These are phyloP conservation scores for Desmophyllum pertusum DNA, from an alignment of 92 coral and sea anemone species.

Conservation along the genomic window DNA sequence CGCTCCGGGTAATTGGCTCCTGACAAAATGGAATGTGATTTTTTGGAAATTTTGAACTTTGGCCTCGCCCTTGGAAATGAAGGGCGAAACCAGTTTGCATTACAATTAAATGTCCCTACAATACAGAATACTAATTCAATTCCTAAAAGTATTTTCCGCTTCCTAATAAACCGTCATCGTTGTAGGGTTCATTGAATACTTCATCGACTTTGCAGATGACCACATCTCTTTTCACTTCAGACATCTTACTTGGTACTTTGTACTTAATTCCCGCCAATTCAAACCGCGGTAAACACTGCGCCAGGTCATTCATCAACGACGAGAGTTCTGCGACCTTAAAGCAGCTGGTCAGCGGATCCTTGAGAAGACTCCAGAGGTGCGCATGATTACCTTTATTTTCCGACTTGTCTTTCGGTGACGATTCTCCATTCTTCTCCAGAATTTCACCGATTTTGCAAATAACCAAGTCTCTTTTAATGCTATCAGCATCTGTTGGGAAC, in stretches of 20 bases:
- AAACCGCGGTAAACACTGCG: constrained; percentile 75
- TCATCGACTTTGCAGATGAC: constrained; percentile 87
- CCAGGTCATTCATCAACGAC: constrained; percentile 61
- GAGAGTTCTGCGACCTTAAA: constrained; percentile 64
- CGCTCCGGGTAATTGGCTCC: no score
- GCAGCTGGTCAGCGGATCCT: constrained; percentile 71
- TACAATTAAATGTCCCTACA: neutral
- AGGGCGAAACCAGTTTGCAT: no score
- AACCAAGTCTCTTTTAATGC: constrained; percentile 68
- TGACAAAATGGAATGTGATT: no score
- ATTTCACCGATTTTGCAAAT: constrained; percentile 85
- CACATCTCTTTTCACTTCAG: constrained; percentile 82
- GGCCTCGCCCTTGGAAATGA: neutral
- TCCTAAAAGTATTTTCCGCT: neutral
- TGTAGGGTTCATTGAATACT: constrained; percentile 64
- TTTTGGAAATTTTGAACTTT: no score
- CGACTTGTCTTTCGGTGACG: constrained; percentile 3
- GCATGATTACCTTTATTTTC: constrained; percentile 13
- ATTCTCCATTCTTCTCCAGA: constrained; percentile 38
- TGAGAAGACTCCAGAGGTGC: constrained; percentile 68
- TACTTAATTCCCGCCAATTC: constrained; percentile 83
- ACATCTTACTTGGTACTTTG: constrained; percentile 80
- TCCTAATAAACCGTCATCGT: constrained; percentile 14
- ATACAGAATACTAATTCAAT: neutral
- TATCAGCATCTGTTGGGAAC: constrained; percentile 58